Percentiles rank a stretch among this genome's conserved stretches.
Evolutionary conservation across 2,888 invertebrate species (phyloP).

Genomic region (Penaeus monodon): DNA sequence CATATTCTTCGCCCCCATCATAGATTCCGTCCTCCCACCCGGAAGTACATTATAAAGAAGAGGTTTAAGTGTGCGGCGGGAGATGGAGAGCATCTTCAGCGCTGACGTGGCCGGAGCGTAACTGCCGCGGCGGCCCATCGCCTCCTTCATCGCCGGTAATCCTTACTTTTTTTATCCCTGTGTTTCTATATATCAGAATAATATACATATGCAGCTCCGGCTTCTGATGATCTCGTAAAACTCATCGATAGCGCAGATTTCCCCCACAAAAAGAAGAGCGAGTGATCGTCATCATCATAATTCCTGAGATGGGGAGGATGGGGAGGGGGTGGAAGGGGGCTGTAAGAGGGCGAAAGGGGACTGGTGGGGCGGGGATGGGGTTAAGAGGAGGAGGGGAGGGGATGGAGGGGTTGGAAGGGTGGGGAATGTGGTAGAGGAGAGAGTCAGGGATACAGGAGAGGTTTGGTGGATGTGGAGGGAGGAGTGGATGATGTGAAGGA

Average conservation of each 20-base stretch:
- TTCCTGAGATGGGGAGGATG: conserved; percentile 1
- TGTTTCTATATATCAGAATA: conserved; percentile 48
- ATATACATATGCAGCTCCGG: conserved; percentile 47
- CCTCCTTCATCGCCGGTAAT: conserved; percentile 10
- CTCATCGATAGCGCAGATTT: conserved; percentile 48
- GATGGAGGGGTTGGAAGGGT: too few species aligned
- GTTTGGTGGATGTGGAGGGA: neutral
- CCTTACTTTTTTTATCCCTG: neutral
- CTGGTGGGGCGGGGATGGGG: neutral
- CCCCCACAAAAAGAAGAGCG: conserved; percentile 24
- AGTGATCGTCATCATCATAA: conserved; percentile 44
- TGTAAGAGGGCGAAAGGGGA: neutral
- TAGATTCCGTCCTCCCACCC: too few species aligned
- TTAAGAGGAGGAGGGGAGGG: too few species aligned
- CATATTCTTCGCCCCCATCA: too few species aligned
- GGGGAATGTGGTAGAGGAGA: too few species aligned
- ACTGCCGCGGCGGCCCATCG: neutral
- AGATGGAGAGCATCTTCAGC: too few species aligned
- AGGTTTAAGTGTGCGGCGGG: too few species aligned
- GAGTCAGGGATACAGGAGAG: too few species aligned
- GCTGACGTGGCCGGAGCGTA: too few species aligned
- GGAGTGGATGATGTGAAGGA: neutral
- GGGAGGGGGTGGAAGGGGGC: neutral
- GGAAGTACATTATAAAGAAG: too few species aligned
- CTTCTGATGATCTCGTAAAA: conserved; percentile 52